phyloP scores from a whole-genome alignment of 2,888 invertebrate genomes.

The Drosophila picticornis region DNA sequence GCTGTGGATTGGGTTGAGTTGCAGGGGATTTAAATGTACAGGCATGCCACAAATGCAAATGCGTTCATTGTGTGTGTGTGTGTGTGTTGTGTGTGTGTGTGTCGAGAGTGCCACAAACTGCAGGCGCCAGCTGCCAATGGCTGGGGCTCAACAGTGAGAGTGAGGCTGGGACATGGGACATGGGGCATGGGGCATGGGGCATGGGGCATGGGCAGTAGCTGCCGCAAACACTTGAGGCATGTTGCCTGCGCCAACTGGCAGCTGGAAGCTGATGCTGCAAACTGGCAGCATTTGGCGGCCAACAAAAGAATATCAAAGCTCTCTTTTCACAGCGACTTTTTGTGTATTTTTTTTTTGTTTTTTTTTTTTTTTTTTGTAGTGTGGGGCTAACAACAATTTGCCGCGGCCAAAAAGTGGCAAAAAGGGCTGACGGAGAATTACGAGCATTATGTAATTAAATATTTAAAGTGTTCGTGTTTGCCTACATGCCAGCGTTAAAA shows the following conservation, averaged over 20 bases:
- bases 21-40: slow-evolving; percentile 19
- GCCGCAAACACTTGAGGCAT: slow-evolving; percentile 74
- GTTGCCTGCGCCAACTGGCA: slow-evolving; percentile 56
- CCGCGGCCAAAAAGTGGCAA: slow-evolving; percentile 40
- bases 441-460: slow-evolving; percentile 76
- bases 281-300: slow-evolving; percentile 42
- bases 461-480: slow-evolving; percentile 66
- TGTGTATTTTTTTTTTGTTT: neutral
- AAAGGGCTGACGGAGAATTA: slow-evolving; percentile 57
- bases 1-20: neutral
- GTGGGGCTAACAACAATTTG: slow-evolving; percentile 58
- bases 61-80: slow-evolving; percentile 57
- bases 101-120: slow-evolving; percentile 49
- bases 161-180: neutral
- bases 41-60: slow-evolving; percentile 71
- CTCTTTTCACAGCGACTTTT: slow-evolving; percentile 36
- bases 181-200: neutral
- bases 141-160: slow-evolving; percentile 8
- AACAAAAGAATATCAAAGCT: slow-evolving; percentile 70
- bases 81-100: neutral
- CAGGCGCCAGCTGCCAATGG: slow-evolving; percentile 61
- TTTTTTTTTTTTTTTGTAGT: too few relatives aligned
- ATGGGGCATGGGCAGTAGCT: slow-evolving; percentile 11
- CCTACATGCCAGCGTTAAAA: slow-evolving; percentile 28
- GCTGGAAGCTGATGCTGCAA: slow-evolving; percentile 51